Base-by-base conservation (phyloP, 2,797 vertebrate species). In the Denticeps clupeoides region DNA sequence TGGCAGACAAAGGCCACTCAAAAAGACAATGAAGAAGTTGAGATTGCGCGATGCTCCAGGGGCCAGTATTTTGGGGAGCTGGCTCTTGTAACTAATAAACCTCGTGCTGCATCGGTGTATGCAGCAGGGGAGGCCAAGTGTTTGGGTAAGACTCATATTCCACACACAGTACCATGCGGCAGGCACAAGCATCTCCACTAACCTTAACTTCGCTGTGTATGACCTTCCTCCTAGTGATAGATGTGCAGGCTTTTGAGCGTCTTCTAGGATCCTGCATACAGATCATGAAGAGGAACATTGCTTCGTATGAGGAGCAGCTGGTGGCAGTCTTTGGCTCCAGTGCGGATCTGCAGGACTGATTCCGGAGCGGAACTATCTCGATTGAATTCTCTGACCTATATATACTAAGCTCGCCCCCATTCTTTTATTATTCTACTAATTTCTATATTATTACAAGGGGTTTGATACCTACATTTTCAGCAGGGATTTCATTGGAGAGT, bases 211-310 rank as follows among this genome's bases (percentile, higher is more conserved):
- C n/a, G n/a, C n/a, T n/a, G n/a, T n/a, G 18, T 12, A 10, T 11
- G 19, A 33, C 23, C 1, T n/a, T 33, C 13, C 5, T 7, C 7
- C 21, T 27, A 97, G 93, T 96, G 52, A 94, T 97, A 63, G 91
- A 94, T 63, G 77, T 97, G 51, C 90, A 89, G 75, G 93, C 93
- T 0, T 97, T 96, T 49, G 93, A 97, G 74, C 85, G 93, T 67
- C 73, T 97, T 69, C 80, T 97, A 74, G 93, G 93, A 47, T 87
- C 91, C 56, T 97, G 89, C 69, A 96, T 91, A 88, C 86, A 95
- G 76, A 94, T 97, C 79, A 89, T 97, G 89, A 93, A 93, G 89
- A 90, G 90, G 69, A 97, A 96, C 77, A 93, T 93, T 74, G 82
- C 85, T 4, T 85, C 91, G 71, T 97, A 95, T 1, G 82, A 97